phyloP scores from a whole-genome alignment of 2,113 vertebrate genomes.

The Archilochus colubris region DNA sequence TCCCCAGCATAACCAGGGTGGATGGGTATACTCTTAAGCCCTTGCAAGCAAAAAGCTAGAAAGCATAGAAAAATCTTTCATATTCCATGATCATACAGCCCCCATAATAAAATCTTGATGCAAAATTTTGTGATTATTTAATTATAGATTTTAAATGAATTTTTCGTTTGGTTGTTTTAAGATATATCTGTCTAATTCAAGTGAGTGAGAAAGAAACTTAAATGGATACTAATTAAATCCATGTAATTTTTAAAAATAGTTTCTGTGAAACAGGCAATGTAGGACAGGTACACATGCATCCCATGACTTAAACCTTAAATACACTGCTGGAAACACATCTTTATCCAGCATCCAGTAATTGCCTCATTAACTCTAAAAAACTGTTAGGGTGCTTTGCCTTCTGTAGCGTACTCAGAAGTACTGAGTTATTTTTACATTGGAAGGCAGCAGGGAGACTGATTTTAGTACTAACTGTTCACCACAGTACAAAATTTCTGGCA shows the following conservation, averaged over 20 bases:
- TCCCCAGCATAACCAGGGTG: neutral
- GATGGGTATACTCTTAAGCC: neutral
- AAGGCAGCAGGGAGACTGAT: constrained; percentile 5
- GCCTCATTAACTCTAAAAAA: neutral
- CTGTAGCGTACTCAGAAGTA: neutral
- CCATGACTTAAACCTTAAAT: neutral
- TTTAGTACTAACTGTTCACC: neutral
- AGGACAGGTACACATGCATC: neutral
- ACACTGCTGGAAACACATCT: neutral
- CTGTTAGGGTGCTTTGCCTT: neutral
- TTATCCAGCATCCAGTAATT: neutral
- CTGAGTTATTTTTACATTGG: constrained; percentile 29
- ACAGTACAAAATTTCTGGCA: neutral
- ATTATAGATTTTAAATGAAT: neutral
- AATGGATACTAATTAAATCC: neutral
- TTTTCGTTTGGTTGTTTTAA: neutral
- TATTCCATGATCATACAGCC: neutral
- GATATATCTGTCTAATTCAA: neutral
- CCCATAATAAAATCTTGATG: neutral
- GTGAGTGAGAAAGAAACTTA: neutral
- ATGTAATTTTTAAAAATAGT: neutral
- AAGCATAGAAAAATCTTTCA: neutral
- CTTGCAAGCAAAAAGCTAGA: neutral
- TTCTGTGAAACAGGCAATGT: neutral
- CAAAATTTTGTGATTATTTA: neutral